Conservation (phyloP, 2,888 invertebrate genomes). For the Euzophera pinguis region DNA sequence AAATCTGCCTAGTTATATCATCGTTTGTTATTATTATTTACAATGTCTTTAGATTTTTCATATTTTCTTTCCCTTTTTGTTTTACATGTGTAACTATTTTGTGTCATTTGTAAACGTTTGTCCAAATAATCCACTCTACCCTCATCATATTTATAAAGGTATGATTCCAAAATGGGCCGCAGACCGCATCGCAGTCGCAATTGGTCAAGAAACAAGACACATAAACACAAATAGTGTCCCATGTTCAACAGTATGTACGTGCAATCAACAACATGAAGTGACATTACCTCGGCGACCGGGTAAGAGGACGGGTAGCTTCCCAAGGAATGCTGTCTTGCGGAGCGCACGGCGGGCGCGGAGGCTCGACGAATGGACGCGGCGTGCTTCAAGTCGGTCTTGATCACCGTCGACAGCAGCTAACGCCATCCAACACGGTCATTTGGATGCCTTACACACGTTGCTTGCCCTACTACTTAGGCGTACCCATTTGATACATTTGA, state of each 20-base stretch:
- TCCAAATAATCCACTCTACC: too few relatives aligned
- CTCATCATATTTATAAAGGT: too few relatives aligned
- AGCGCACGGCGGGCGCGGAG: slow-evolving; percentile 66
- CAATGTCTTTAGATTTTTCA: too few relatives aligned
- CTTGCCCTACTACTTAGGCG: slow-evolving; percentile 3
- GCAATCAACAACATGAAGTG: slow-evolving; percentile 5
- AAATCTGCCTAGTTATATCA: too few relatives aligned
- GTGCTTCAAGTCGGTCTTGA: slow-evolving; percentile 86
- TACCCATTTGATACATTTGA: neutral
- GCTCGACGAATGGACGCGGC: slow-evolving; percentile 68
- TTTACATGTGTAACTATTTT: too few relatives aligned
- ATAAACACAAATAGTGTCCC: too few relatives aligned
- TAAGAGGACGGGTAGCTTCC: slow-evolving; percentile 66
- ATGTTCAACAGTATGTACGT: neutral
- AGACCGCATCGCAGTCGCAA: too few relatives aligned
- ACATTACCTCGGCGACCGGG: slow-evolving; percentile 54
- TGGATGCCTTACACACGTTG: slow-evolving; percentile 9
- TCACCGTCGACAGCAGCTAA: slow-evolving; percentile 87
- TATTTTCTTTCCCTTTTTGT: too few relatives aligned
- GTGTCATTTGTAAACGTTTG: too few relatives aligned
- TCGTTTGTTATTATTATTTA: too few relatives aligned
- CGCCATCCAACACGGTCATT: slow-evolving; percentile 24
- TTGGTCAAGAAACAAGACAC: too few relatives aligned
- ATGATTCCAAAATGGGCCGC: too few relatives aligned
- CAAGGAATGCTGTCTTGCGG: slow-evolving; percentile 56